phyloP scores from a whole-genome alignment of 2,888 invertebrate genomes.

The Polydrusus pterygomalis region DNA sequence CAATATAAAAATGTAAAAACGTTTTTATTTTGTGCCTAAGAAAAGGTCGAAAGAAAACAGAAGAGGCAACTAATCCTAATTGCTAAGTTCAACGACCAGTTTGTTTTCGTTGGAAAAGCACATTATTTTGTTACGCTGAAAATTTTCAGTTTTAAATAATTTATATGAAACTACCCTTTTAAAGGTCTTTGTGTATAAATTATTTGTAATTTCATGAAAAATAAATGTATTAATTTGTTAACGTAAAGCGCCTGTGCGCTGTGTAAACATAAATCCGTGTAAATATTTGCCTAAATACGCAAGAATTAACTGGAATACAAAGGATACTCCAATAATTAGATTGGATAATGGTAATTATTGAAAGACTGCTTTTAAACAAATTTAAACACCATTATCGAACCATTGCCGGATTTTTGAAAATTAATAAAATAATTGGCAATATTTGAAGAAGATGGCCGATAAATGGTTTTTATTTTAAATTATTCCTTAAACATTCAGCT shows the following conservation, averaged over 20 bases:
- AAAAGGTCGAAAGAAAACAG: background rate
- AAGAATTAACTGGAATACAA: too few species aligned
- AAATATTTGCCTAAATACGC: too few species aligned
- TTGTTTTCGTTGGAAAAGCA: conserved; percentile 1
- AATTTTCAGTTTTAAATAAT: background rate
- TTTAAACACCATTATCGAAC: too few species aligned
- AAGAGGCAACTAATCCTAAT: conserved; percentile 5
- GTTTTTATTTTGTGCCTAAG: background rate
- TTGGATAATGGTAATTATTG: too few species aligned
- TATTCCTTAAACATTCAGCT: too few species aligned
- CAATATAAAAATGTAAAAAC: background rate
- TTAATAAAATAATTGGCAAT: too few species aligned
- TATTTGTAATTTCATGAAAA: background rate
- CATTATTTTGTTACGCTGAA: conserved; percentile 1
- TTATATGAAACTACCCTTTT: background rate
- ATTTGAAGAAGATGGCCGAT: too few species aligned
- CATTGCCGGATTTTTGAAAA: too few species aligned
- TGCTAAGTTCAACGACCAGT: conserved; percentile 1
- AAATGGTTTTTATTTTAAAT: too few species aligned
- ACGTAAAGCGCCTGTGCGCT: background rate
- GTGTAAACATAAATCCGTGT: too few species aligned
- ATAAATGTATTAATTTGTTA: background rate
- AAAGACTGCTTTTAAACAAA: too few species aligned
- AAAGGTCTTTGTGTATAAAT: background rate
- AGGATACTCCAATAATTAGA: too few species aligned